Conservation (phyloP, 2,888 invertebrate genomes). For the Pseudococcus longispinus region DNA sequence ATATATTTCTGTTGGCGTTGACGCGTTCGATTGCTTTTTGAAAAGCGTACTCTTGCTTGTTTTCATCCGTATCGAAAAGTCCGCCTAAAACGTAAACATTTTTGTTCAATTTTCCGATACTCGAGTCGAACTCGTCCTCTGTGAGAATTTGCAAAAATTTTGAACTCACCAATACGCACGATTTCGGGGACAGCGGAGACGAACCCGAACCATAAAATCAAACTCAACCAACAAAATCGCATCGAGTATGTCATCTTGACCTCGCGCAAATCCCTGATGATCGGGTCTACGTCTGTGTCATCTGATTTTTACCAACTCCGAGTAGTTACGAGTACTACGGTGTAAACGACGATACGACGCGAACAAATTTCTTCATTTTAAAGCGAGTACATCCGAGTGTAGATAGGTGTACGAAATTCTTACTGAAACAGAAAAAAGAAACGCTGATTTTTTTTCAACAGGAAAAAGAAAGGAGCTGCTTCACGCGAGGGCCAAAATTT, state of each 20-base stretch:
- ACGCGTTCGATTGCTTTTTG: constrained; percentile 91
- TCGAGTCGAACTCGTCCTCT: neutral
- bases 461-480: too few species aligned
- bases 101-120: too few species aligned
- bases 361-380: neutral
- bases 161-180: neutral
- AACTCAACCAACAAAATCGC: neutral
- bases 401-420: too few species aligned
- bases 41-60: constrained; percentile 89
- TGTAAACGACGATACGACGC: neutral
- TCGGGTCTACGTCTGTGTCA: neutral
- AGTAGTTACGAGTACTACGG: neutral
- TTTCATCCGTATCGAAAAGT: constrained; percentile 85
- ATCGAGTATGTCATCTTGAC: neutral
- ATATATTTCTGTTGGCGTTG: constrained; percentile 80
- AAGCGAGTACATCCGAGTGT: too few species aligned
- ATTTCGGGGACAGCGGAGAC: neutral
- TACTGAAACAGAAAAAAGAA: too few species aligned
- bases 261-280: neutral
- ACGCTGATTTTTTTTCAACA: too few species aligned
- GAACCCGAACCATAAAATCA: neutral
- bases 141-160: too few species aligned
- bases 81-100: constrained; percentile 71
- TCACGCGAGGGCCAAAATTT: too few species aligned
- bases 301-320: neutral